Evolutionary conservation across 2,888 invertebrate genomes (phyloP), one percentile per base, ranked within the genome.

Genomic region (Cataglyphis altisquamis): DNA sequence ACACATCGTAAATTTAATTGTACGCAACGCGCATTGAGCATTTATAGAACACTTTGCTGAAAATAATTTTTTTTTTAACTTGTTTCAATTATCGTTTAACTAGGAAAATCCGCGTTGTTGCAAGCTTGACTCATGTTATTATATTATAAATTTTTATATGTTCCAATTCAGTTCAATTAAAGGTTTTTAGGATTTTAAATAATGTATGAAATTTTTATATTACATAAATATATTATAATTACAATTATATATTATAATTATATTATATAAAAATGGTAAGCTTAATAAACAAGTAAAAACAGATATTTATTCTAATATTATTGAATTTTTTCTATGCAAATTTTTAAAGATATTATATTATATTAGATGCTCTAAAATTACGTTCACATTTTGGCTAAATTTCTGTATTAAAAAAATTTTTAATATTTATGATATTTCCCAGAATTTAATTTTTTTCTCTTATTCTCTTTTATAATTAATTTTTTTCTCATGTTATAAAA

Each of bases 1-100:
- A 12, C 67, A 67, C 64, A 21, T 83, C 63, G 29, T 74, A 78
- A 83, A 78, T 36, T 45, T 81, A 78, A 52, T 39, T 29, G n/a
- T 41, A 12, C 15, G 25, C 52, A 68, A 73, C 41, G 4, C 55
- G 5, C 10, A 70, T 57, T 41, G 52, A 81, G 55, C 62, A 10
- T 36, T 45, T 25, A 36, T 72, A 48, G 72, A 55, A 70, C 70
- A 83, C 10, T 1, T 21, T 5, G 12, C 45, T 72, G 5, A 12
- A 36, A 84, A 77, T 39, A 32, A 57, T 55, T 55, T 77, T 36
- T 32, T 77, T 41, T 60, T 55, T 29, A 18, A 8, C 1, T 18
- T 10, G 39, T 32, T 72, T 48, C 6, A 25, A 18, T 25, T 18
- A 52, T 45, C 48, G 32, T 55, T 68, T 57, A 25, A 57, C 32